Evolutionary conservation across 2,888 invertebrate species (phyloP).

Genomic region (Nephrotoma appendiculata): DNA sequence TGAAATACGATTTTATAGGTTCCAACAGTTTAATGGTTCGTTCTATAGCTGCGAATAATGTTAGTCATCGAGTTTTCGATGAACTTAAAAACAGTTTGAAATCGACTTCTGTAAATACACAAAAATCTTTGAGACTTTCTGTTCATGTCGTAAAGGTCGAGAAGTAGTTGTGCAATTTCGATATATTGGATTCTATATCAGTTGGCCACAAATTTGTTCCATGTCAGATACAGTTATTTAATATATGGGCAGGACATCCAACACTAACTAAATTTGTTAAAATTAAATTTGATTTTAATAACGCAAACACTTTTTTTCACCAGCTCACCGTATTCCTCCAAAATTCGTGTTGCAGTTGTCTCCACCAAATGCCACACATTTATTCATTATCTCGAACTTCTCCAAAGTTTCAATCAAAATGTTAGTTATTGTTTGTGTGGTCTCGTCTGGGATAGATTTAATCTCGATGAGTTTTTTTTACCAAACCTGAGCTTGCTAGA

Average conservation of each 20-base stretch:
- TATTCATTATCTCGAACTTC: background rate
- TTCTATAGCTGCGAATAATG: too few relatives aligned
- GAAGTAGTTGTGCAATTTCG: too few relatives aligned
- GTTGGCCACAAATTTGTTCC: background rate
- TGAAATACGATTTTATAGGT: too few relatives aligned
- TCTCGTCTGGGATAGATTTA: background rate
- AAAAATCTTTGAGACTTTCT: too few relatives aligned
- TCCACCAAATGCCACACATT: background rate
- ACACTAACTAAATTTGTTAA: too few relatives aligned
- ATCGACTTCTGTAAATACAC: too few relatives aligned
- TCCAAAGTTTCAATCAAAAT: background rate
- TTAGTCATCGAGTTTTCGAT: too few relatives aligned
- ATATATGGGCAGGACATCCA: background rate
- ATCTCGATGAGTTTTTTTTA: background rate
- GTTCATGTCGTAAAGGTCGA: too few relatives aligned
- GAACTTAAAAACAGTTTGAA: too few relatives aligned
- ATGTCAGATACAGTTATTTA: background rate
- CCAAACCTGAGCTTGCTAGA: background rate
- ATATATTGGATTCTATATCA: background rate
- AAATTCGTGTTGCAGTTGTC: background rate
- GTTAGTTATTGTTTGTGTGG: background rate
- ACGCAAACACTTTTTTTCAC: background rate
- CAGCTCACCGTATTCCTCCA: background rate
- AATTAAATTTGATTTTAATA: background rate
- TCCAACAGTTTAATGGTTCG: too few relatives aligned